phyloP scores from a whole-genome alignment of 2,888 invertebrate genomes.

The Apoderus coryli region DNA sequence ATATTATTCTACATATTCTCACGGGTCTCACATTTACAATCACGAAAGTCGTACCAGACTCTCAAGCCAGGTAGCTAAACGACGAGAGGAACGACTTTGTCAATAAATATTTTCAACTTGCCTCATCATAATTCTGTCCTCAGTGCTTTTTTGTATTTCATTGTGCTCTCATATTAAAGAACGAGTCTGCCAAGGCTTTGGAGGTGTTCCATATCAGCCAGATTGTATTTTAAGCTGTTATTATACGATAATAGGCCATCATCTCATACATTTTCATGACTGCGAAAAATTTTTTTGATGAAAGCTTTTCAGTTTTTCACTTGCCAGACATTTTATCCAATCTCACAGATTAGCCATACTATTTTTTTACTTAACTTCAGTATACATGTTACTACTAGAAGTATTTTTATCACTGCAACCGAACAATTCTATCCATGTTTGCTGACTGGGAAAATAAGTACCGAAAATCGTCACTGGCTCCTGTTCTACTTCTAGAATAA shows the following conservation, averaged over 20 bases:
- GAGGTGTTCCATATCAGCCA: no score
- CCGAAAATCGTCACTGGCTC: background rate
- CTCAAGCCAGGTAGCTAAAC: no score
- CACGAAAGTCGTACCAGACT: background rate
- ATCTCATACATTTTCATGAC: constrained; percentile 1
- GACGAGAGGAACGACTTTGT: no score
- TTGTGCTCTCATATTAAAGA: constrained; percentile 1
- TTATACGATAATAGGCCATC: no score
- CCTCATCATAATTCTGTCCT: no score
- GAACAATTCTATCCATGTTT: constrained; percentile 1
- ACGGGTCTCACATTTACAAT: background rate
- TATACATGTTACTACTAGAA: constrained; percentile 1
- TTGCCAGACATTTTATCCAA: background rate
- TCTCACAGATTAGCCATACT: constrained; percentile 1
- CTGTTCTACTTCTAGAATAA: no score
- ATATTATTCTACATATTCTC: constrained; percentile 1
- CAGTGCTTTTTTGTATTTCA: no score
- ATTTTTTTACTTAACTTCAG: constrained; percentile 1
- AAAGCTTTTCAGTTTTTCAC: constrained; percentile 1
- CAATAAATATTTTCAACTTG: no score
- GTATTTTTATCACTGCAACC: constrained; percentile 1
- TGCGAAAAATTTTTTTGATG: background rate
- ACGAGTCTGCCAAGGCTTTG: no score
- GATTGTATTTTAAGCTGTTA: no score
- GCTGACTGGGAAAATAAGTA: background rate